Evolutionary conservation across 2,113 vertebrate genomes (phyloP).

Genomic region (Phrynosoma platyrhinos): DNA sequence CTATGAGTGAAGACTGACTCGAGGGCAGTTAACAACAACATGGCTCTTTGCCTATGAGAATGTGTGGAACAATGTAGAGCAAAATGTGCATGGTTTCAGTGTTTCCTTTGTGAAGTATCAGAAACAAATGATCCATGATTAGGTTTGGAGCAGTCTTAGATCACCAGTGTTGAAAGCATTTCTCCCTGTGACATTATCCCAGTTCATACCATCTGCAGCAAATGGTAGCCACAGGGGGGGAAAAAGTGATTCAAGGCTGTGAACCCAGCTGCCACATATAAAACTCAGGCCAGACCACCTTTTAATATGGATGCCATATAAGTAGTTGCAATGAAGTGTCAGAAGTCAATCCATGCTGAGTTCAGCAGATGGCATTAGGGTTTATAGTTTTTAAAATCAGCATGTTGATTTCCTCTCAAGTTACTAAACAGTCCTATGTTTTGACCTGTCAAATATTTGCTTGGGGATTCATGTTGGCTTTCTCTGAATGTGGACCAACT

Average conservation of each 20-base stretch:
- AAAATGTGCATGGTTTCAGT: background rate
- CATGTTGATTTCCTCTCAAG: no score
- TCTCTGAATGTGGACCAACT: background rate
- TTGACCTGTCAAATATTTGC: background rate
- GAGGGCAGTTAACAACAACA: no score
- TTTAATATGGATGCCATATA: background rate
- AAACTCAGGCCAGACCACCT: background rate
- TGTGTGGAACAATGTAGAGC: background rate
- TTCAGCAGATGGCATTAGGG: background rate
- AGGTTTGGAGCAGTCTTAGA: background rate
- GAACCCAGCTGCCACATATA: background rate
- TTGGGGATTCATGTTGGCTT: background rate
- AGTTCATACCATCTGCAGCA: background rate
- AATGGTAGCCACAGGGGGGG: background rate
- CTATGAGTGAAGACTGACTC: no score
- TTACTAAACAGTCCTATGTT: background rate
- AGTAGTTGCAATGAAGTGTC: background rate
- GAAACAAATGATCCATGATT: background rate
- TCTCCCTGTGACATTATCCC: background rate
- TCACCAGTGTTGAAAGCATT: background rate
- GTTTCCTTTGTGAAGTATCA: background rate
- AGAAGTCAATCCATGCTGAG: background rate
- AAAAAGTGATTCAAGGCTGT: background rate
- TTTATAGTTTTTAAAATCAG: background rate
- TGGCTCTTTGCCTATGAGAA: no score